Base-by-base conservation (phyloP, 1,140 invertebrate species). In the Orius insidiosus region DNA sequence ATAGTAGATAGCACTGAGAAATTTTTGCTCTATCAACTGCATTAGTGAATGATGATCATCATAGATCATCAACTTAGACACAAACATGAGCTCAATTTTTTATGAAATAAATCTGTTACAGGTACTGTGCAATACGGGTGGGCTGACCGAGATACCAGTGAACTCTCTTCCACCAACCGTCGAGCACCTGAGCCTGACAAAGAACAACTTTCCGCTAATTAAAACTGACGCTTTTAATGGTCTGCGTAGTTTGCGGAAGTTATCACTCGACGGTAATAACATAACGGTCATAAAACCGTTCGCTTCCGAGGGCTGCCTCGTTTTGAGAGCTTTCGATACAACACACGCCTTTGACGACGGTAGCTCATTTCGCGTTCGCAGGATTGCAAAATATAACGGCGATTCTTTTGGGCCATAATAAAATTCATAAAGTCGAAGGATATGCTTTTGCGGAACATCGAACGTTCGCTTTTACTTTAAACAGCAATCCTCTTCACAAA, bases 41-140 rank as follows among this genome's bases (percentile, higher is more conserved):
- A 3, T 40, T 2, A 40, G 5, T 40, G 38, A 4, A 5, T 6
- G 9, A 10, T 18, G 15, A 18, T 40, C 15, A n/a, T n/a, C n/a
- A n/a, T n/a, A n/a, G n/a, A n/a, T n/a, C n/a, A n/a, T n/a, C n/a
- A n/a, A n/a, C n/a, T n/a, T n/a, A n/a, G n/a, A n/a, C n/a, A n/a
- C n/a, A n/a, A n/a, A n/a, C n/a, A n/a, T n/a, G n/a, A n/a, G n/a
- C 18, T 6, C 6, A 36, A 3, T 9, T 36, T 36, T 36, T 36
- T 3, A 13, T 4, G 9, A 36, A 36, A 13, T 11, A 40, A 40
- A 5, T 40, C 55, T 49, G 54, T 65, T 59, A 13, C 66, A 86
- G 83, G 81, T 85, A 40, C 70, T 85, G 51, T 87, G 83, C 69
- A 85, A 87, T 66, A 84, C 80, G 44, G 82, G 81, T 47, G 76